Percentiles rank a stretch among this genome's conserved stretches.
These are phyloP conservation scores for Dryas iulia DNA, from an alignment of 1,140 invertebrate species.

Conservation along the genomic window DNA sequence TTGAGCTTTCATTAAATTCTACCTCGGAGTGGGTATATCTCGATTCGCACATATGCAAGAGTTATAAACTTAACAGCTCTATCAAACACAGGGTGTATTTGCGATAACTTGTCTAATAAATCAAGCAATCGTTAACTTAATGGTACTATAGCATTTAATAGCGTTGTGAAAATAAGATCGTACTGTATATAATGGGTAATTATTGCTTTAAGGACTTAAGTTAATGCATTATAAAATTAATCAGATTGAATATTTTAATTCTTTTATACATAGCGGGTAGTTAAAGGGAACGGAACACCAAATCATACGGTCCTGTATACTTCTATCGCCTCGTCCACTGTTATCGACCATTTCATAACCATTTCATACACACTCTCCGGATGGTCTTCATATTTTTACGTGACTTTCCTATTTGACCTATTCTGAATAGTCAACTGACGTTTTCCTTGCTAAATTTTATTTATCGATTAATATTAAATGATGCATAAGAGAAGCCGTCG, in stretches of 20 bases:
- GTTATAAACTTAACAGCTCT: conserved; percentile 54
- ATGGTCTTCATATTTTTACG: too few species aligned
- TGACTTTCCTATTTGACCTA: too few species aligned
- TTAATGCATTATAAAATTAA: background rate
- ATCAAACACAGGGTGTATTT: conserved; percentile 43
- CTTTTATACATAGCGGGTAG: too few species aligned
- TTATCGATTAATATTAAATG: too few species aligned
- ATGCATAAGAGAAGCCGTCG: too few species aligned
- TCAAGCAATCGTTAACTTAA: conserved; percentile 54
- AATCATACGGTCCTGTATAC: too few species aligned
- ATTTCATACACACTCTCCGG: too few species aligned
- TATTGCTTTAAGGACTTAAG: background rate
- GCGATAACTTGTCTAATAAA: conserved; percentile 69
- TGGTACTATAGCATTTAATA: conserved; percentile 40
- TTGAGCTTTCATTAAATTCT: background rate
- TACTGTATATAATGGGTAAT: background rate
- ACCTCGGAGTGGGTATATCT: background rate
- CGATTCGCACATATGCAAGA: conserved; percentile 30
- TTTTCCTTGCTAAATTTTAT: too few species aligned
- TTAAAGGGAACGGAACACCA: too few species aligned
- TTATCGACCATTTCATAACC: too few species aligned
- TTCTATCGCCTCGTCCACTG: too few species aligned
- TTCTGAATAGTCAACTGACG: too few species aligned
- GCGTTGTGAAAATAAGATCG: conserved; percentile 33
- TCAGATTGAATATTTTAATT: background rate